Percentiles rank a stretch among this genome's conserved stretches.
Conservation (phyloP, 2,797 vertebrate species). For the Muscicapa comitata region DNA sequence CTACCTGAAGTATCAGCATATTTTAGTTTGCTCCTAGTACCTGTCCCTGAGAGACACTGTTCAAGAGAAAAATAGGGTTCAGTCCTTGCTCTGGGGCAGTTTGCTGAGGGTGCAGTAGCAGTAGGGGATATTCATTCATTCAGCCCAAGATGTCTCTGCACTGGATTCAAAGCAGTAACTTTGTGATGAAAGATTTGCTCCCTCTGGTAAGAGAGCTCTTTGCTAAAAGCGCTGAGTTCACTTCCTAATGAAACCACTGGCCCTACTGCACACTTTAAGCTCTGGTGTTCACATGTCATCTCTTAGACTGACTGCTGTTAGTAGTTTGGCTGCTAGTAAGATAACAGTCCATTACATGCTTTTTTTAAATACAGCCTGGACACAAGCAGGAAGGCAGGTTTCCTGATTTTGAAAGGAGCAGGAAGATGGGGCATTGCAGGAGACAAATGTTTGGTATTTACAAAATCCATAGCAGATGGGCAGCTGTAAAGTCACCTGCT, state of each 20-base stretch:
- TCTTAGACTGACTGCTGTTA: not conserved
- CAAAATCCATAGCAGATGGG: not conserved
- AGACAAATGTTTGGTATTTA: not conserved
- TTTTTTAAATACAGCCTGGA: not conserved
- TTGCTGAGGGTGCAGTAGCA: not conserved
- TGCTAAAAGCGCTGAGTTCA: not conserved
- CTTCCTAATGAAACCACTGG: not conserved
- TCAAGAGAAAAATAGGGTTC: not conserved
- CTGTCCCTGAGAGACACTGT: not conserved
- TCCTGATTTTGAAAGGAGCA: not conserved
- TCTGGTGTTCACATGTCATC: not conserved
- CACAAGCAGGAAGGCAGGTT: not conserved
- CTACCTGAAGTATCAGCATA: not conserved
- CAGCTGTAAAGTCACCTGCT: not conserved
- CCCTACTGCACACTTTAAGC: not conserved
- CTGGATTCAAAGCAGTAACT: not conserved
- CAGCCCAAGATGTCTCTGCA: not conserved
- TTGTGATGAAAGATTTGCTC: not conserved
- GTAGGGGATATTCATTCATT: not conserved
- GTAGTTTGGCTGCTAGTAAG: not conserved
- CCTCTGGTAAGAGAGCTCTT: not conserved
- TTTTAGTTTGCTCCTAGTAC: not conserved
- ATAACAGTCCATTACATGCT: not conserved
- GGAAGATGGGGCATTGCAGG: not conserved
- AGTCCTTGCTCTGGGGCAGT: not conserved